phyloP scores from a whole-genome alignment of 2,113 vertebrate species.

The Charina bottae region DNA sequence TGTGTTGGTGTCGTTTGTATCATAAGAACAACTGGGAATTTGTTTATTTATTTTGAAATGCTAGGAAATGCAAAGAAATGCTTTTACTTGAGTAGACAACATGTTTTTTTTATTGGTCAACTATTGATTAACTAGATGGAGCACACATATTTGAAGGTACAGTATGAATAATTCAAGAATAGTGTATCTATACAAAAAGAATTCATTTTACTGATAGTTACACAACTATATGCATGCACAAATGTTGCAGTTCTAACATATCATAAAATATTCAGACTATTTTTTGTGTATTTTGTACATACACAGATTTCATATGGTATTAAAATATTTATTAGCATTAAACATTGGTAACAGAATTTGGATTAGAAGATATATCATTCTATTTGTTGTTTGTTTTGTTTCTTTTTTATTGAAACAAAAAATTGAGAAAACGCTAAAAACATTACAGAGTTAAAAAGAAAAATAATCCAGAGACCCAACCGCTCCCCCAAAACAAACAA shows the following conservation, averaged over 20 bases:
- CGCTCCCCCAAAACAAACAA: too few relatives aligned
- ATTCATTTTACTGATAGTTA: not conserved
- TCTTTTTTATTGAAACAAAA: too few relatives aligned
- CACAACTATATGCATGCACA: not conserved
- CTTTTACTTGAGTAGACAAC: not conserved
- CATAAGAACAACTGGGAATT: not conserved
- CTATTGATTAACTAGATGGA: not conserved
- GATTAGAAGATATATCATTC: too few relatives aligned
- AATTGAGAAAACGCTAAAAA: too few relatives aligned
- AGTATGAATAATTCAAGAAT: conserved; percentile 14
- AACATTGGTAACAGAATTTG: too few relatives aligned
- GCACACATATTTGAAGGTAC: not conserved
- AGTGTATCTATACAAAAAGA: not conserved
- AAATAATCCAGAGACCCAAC: too few relatives aligned
- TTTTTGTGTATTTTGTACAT: not conserved
- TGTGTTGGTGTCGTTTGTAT: not conserved
- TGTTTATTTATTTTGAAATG: not conserved
- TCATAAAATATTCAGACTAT: not conserved
- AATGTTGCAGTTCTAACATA: too few relatives aligned
- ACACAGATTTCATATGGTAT: too few relatives aligned
- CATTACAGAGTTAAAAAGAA: too few relatives aligned
- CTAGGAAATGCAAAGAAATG: not conserved
- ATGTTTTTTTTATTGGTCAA: not conserved
- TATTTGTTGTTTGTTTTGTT: too few relatives aligned
- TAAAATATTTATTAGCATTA: not conserved